phyloP scores from a whole-genome alignment of 2,797 vertebrate genomes.

The Capromys pilorides region DNA sequence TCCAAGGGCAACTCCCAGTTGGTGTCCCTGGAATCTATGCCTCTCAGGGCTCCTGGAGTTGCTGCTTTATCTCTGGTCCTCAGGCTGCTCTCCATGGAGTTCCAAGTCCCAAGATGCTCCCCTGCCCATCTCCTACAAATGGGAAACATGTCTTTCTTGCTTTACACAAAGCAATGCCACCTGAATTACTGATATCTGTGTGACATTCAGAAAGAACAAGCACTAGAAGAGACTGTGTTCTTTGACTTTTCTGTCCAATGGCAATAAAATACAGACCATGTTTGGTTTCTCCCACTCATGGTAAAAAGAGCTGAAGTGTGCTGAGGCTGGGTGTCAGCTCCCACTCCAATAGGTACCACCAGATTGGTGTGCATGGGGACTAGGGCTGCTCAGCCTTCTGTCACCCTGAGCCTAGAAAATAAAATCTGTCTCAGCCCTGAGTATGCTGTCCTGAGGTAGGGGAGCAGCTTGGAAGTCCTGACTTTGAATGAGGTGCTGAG shows the following conservation, averaged over 20 bases:
- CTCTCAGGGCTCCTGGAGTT: not conserved
- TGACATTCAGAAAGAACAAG: not conserved
- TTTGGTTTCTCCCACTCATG: not conserved
- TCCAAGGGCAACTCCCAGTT: accelerated
- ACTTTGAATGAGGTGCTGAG: not conserved
- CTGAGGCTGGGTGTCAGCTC: not conserved
- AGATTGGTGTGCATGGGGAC: accelerated
- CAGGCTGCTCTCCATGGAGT: not conserved
- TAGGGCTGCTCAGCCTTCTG: not conserved
- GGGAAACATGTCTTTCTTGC: not conserved
- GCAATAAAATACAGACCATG: not conserved
- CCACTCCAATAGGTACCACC: not conserved
- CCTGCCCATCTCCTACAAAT: not conserved
- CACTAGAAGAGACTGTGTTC: not conserved
- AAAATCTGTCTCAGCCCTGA: not conserved
- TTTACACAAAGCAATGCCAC: not conserved
- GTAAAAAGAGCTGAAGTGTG: not conserved
- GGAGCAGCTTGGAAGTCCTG: not conserved
- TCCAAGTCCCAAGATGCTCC: not conserved
- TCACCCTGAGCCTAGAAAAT: not conserved
- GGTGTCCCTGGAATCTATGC: not conserved
- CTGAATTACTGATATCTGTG: not conserved
- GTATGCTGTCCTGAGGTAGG: not conserved
- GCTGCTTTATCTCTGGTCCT: not conserved
- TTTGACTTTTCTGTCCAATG: not conserved